Evolutionary conservation across 1,140 invertebrate genomes (phyloP), one percentile per base, ranked within the genome.

Genomic region (Mizuhopecten yessoensis): DNA sequence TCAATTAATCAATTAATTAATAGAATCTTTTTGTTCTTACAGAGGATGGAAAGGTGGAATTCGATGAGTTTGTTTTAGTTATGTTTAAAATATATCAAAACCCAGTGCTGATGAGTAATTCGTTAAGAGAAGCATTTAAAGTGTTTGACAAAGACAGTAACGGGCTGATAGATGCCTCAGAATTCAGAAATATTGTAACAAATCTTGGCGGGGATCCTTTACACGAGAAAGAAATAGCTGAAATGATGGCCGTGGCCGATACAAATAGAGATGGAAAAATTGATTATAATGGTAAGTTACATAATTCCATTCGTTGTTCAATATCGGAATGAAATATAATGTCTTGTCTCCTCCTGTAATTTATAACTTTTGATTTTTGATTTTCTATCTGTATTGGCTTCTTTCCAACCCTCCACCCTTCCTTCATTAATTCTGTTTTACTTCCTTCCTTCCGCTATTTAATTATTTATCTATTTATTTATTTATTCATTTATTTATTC

Each of bases 231-330:
- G 90, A 91, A 86, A 89, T 91, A 34, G 39, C 39, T n/a, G 39
- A 86, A 17, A 42, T 91, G 39, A 88, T 91, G 87, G 34, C 88
- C 7, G 11, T 88, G 33, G 90, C 87, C 0, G 90, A 91, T 75
- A 89, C 49, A 33, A 91, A 91, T 34, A 39, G 86, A 29, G 88
- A 91, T 86, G 90, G 90, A 45, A 88, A 91, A 86, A 86, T 91
- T 89, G 90, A 91, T 91, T 75, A 88, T 23, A 33, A 89, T 34
- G 90, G 90, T 91, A 33, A 87, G 90, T 90, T 39, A 7, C 13
- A 39, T 39, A 5, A 39, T 39, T 39, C n/a, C n/a, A n/a, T n/a
- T n/a, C n/a, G n/a, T n/a, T n/a, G n/a, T n/a, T n/a, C n/a, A n/a
- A n/a, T n/a, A n/a, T n/a, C n/a, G n/a, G n/a, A n/a, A n/a, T n/a